These are phyloP conservation scores for Endomychus coccineus DNA, from an alignment of 2,888 invertebrate genomes.

Conservation along the genomic window DNA sequence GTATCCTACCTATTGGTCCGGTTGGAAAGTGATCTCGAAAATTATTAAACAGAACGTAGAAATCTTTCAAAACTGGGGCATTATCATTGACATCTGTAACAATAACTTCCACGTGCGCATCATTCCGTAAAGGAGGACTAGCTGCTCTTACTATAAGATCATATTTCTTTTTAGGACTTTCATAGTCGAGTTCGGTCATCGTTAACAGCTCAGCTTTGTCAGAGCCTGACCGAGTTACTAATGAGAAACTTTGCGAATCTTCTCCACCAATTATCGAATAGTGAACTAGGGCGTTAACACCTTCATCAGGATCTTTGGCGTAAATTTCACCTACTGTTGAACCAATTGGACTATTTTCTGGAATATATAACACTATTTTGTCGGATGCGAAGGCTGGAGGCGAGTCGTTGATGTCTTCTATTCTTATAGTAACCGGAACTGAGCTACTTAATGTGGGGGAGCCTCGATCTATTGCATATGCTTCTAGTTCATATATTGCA, in stretches of 20 bases:
- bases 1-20: conserved; percentile 84
- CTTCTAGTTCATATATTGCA: conserved; percentile 75
- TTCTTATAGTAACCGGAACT: conserved; percentile 69
- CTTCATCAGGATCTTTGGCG: conserved; percentile 89
- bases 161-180: conserved; percentile 85
- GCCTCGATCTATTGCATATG: conserved; percentile 85
- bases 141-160: conserved; percentile 84
- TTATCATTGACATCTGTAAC: conserved; percentile 96
- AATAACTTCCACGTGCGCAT: conserved; percentile 79
- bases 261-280: conserved; percentile 93
- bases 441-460: conserved; percentile 43
- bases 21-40: conserved; percentile 89
- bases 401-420: conserved; percentile 86
- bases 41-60: conserved; percentile 88
- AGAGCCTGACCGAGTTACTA: conserved; percentile 73
- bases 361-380: conserved; percentile 78
- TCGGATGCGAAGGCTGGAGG: conserved; percentile 86
- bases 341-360: conserved; percentile 95
- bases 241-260: conserved; percentile 77
- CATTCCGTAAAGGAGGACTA: conserved; percentile 81
- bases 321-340: conserved; percentile 86
- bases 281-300: conserved; percentile 82
- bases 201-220: conserved; percentile 84
- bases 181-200: conserved; percentile 89
- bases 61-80: conserved; percentile 84